These are phyloP conservation scores for Agonopterix arenella DNA, from an alignment of 2,888 invertebrate species.

Conservation along the genomic window DNA sequence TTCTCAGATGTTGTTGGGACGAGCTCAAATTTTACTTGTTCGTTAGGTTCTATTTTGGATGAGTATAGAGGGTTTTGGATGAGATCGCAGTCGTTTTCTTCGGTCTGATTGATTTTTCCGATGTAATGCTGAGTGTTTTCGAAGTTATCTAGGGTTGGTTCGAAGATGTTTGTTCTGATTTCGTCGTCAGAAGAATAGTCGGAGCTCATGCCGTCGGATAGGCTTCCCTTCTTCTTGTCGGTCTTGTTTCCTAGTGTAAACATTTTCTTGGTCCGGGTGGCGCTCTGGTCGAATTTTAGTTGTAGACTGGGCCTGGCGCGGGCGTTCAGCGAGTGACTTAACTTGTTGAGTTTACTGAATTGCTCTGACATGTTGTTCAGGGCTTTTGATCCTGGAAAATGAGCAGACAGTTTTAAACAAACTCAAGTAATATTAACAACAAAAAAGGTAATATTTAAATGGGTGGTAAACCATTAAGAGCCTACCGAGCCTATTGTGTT, in stretches of 20 bases:
- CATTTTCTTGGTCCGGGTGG: slow-evolving; percentile 62
- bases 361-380: slow-evolving; percentile 91
- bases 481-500: no score
- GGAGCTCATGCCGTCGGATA: slow-evolving; percentile 79
- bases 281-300: slow-evolving; percentile 63
- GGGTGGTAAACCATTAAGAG: no score
- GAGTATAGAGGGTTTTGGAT: slow-evolving; percentile 67
- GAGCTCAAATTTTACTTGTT: slow-evolving; percentile 57
- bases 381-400: slow-evolving; percentile 86
- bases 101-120: slow-evolving; percentile 40
- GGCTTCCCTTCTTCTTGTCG: slow-evolving; percentile 78
- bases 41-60: slow-evolving; percentile 63
- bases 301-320: slow-evolving; percentile 71
- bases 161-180: slow-evolving; percentile 64
- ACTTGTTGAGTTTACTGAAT: slow-evolving; percentile 88
- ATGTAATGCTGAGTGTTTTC: slow-evolving; percentile 70
- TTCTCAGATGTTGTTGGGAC: slow-evolving; percentile 63
- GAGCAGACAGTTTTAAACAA: no score
- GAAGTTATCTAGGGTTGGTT: slow-evolving; percentile 68
- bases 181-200: slow-evolving; percentile 75
- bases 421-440: no score
- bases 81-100: slow-evolving; percentile 58
- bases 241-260: slow-evolving; percentile 69
- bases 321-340: slow-evolving; percentile 80
- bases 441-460: no score